phyloP scores from a whole-genome alignment of 2,888 invertebrate species.

The Halocaridina rubra region DNA sequence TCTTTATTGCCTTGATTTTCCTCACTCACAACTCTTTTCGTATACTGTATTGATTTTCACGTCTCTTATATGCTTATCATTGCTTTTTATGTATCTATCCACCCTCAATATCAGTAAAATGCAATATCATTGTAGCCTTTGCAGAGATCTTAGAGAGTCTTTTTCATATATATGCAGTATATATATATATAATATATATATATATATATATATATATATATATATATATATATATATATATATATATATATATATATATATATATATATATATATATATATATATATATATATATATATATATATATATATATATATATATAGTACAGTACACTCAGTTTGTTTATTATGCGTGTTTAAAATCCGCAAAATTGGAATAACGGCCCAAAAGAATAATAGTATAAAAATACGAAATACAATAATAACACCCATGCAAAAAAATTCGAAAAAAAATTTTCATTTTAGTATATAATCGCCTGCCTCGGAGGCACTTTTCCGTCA shows the following conservation, averaged over 20 bases:
- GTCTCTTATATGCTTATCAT: not conserved
- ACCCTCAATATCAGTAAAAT: too few species aligned
- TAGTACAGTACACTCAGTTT: not conserved
- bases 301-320: too few species aligned
- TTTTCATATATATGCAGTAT: too few species aligned
- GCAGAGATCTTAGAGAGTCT: too few species aligned
- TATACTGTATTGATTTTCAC: not conserved
- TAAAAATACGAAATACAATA: too few species aligned
- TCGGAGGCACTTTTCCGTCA: too few species aligned
- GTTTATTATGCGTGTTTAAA: not conserved
- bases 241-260: conserved; percentile 18
- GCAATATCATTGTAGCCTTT: too few species aligned
- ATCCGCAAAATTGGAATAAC: too few species aligned
- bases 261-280: not conserved
- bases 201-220: conserved; percentile 1
- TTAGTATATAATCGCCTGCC: too few species aligned
- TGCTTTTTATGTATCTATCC: not conserved
- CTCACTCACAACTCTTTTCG: not conserved
- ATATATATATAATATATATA: not conserved
- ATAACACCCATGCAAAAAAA: too few species aligned
- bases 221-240: conserved; percentile 8
- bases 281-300: not conserved
- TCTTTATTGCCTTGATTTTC: not conserved
- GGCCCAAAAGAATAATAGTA: too few species aligned
- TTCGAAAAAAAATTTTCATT: too few species aligned